phyloP scores from a whole-genome alignment of 2,888 invertebrate genomes.

The Mythimna ferrago region DNA sequence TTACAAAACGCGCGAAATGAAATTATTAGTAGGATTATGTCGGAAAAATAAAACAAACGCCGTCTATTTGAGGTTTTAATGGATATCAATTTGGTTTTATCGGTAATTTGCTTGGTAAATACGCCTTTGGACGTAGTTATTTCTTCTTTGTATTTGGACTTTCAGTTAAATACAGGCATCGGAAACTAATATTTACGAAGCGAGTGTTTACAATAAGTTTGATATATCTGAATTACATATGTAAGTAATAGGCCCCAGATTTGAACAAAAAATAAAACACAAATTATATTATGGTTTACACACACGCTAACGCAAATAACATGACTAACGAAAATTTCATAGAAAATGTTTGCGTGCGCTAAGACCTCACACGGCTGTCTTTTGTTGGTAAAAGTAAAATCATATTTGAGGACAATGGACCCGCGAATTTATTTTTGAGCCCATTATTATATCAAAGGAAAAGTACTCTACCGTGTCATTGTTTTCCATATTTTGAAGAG shows the following conservation, averaged over 20 bases:
- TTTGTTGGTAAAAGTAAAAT: constrained; percentile 31
- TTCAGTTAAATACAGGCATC: background rate
- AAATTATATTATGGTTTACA: constrained; percentile 22
- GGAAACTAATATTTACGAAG: background rate
- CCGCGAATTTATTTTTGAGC: constrained; percentile 44
- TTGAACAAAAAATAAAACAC: constrained; percentile 15
- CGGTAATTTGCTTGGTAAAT: constrained; percentile 32
- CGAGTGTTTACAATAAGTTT: background rate
- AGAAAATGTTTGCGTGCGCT: constrained; percentile 38
- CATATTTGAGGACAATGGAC: constrained; percentile 46
- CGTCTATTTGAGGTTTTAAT: constrained; percentile 43
- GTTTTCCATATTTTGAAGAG: constrained; percentile 42
- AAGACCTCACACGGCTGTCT: constrained; percentile 30
- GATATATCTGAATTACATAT: background rate
- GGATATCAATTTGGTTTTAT: constrained; percentile 39
- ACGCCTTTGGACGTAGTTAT: constrained; percentile 12
- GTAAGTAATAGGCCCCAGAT: constrained; percentile 8
- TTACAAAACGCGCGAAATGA: constrained; percentile 66
- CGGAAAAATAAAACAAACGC: constrained; percentile 63
- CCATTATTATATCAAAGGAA: constrained; percentile 47
- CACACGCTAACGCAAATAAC: constrained; percentile 44
- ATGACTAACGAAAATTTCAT: constrained; percentile 28
- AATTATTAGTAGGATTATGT: constrained; percentile 65
- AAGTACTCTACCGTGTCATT: constrained; percentile 49
- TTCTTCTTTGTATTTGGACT: background rate